These are phyloP conservation scores for Lordiphosa collinella DNA, from an alignment of 1,140 invertebrate species.

Conservation along the genomic window DNA sequence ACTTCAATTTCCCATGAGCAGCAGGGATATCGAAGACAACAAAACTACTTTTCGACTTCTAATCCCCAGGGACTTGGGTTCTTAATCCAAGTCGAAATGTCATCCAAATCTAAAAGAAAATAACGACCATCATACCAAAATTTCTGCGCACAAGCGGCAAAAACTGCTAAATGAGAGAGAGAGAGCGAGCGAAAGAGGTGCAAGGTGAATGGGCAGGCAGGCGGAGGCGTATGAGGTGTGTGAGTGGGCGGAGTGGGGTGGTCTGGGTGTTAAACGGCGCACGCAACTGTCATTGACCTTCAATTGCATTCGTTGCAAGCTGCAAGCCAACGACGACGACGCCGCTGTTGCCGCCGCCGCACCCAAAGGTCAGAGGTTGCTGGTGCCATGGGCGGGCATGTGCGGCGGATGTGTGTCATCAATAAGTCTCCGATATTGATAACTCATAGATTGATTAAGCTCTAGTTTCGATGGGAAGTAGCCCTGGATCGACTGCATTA, in stretches of 20 bases:
- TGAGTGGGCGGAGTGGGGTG: not conserved
- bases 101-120: no score
- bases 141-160: conserved; percentile 50
- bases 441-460: no score
- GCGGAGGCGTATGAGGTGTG: not conserved
- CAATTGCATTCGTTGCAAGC: conserved; percentile 64
- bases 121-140: not conserved
- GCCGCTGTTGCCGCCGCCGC: conserved; percentile 40
- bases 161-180: conserved; percentile 17
- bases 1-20: conserved; percentile 20
- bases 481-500: no score
- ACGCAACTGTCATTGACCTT: conserved; percentile 75
- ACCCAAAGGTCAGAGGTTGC: conserved; percentile 70
- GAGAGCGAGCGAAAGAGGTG: not conserved
- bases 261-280: conserved; percentile 54
- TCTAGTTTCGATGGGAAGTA: no score
- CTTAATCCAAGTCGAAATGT: no score
- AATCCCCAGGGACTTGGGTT: no score
- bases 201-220: not conserved
- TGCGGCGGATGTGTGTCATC: conserved; percentile 17
- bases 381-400: conserved; percentile 40
- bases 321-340: conserved; percentile 26
- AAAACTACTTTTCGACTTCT: not conserved
- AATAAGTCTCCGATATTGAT: not conserved
- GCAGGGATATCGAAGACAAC: not conserved